These are phyloP conservation scores for Xenopus laevis DNA, from an alignment of 2,113 vertebrate species.

Conservation along the genomic window DNA sequence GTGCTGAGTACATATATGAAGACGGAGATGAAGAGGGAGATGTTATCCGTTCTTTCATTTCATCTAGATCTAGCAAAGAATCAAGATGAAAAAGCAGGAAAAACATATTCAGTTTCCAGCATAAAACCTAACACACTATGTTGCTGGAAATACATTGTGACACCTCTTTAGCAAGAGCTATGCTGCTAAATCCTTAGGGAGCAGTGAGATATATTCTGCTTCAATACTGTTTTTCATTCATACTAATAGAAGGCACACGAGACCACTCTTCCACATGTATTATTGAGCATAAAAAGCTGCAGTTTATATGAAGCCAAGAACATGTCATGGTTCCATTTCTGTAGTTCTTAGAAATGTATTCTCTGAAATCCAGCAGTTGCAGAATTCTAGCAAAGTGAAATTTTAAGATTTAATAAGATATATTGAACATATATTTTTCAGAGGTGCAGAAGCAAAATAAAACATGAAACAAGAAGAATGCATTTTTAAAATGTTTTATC, in stretches of 20 bases:
- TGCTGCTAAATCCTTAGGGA: constrained; percentile 7
- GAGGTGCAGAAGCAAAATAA: no score
- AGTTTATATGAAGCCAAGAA: constrained; percentile 1
- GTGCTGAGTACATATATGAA: not conserved
- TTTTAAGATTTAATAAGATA: no score
- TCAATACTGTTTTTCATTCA: constrained; percentile 20
- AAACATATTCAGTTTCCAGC: no score
- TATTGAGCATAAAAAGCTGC: constrained; percentile 10
- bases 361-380: no score
- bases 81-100: not conserved
- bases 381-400: no score
- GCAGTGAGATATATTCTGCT: not conserved
- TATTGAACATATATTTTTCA: no score
- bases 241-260: constrained; percentile 7
- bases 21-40: no score
- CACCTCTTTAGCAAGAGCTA: not conserved
- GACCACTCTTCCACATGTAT: constrained; percentile 19
- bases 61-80: not conserved
- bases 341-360: no score
- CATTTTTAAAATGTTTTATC: no score
- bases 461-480: no score
- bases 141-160: constrained; percentile 13
- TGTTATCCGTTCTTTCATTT: not conserved
- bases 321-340: no score
- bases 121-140: constrained; percentile 4